Percentiles rank a stretch among this genome's conserved stretches.
Conservation (phyloP, 2,113 vertebrate species). For the Lipophrys pholis region DNA sequence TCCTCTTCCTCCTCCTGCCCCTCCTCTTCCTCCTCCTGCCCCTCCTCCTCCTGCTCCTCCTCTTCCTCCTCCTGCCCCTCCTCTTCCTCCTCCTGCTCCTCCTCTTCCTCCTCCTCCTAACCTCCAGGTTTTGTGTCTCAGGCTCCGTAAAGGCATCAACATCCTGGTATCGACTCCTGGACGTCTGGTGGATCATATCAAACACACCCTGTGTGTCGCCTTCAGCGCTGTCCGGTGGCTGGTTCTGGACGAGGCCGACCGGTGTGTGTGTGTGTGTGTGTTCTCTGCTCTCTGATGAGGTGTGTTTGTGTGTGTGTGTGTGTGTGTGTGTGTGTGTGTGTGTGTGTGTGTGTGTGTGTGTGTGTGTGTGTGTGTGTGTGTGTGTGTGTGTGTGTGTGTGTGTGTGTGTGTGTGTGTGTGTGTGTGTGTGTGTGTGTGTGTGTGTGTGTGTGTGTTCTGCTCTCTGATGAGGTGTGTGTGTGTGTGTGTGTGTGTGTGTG, state of each 20-base stretch:
- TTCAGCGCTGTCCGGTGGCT: conserved; percentile 90
- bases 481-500: no score
- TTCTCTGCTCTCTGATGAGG: no score
- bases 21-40: no score
- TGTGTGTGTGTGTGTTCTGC: not conserved
- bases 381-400: not conserved
- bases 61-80: no score
- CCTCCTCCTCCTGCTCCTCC: no score
- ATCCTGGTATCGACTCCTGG: conserved; percentile 95
- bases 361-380: not conserved
- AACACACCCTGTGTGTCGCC: conserved; percentile 89
- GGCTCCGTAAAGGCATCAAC: conserved; percentile 96
- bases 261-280: conserved; percentile 76
- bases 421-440: no score
- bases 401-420: not conserved
- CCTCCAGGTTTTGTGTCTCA: conserved; percentile 54
- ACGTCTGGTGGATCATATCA: conserved; percentile 95
- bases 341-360: not conserved
- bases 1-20: no score
- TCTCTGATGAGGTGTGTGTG: no score
- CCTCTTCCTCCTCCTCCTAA: no score
- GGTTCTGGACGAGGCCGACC: conserved; percentile 95
- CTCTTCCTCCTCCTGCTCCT: no score
- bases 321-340: conserved; percentile 17
- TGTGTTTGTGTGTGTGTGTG: no score